phyloP scores from a whole-genome alignment of 2,888 invertebrate genomes.

The Morinoia aosen region DNA sequence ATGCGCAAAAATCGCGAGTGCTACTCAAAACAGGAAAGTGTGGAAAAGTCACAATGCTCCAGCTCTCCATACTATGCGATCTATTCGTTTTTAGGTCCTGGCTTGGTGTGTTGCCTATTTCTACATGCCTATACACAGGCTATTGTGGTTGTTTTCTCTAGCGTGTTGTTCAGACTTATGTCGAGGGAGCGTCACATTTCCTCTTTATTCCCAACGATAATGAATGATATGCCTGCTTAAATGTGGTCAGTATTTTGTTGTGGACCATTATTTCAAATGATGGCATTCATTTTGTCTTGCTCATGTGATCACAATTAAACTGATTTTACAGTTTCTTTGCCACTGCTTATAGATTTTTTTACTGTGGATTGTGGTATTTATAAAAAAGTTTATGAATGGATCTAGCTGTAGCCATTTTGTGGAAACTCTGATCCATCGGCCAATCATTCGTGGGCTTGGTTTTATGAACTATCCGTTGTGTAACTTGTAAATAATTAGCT shows the following conservation, averaged over 20 bases:
- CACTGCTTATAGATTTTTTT: constrained; percentile 39
- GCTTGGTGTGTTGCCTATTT: constrained; percentile 31
- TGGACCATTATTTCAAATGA: constrained; percentile 33
- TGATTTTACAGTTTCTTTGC: constrained; percentile 36
- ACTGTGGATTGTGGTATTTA: constrained; percentile 45
- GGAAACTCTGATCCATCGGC: constrained; percentile 44
- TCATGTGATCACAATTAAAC: constrained; percentile 5
- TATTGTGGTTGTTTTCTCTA: neutral
- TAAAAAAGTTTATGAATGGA: constrained; percentile 33
- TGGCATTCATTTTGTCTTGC: constrained; percentile 28
- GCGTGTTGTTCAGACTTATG: constrained; percentile 20
- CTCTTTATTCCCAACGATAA: constrained; percentile 15
- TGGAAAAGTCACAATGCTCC: constrained; percentile 22
- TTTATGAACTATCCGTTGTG: constrained; percentile 12
- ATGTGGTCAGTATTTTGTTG: constrained; percentile 45
- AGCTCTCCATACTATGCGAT: constrained; percentile 27
- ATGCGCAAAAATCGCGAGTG: neutral
- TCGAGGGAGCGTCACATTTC: constrained; percentile 11
- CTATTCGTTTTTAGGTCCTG: constrained; percentile 10
- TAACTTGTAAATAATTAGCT: constrained; percentile 14
- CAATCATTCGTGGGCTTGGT: constrained; percentile 29
- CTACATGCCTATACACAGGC: constrained; percentile 37
- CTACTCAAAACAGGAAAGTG: neutral
- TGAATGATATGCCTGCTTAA: constrained; percentile 46
- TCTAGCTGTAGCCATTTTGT: constrained; percentile 39